phyloP scores from a whole-genome alignment of 2,888 invertebrate genomes.

The Hirtodrosophila duncani region DNA sequence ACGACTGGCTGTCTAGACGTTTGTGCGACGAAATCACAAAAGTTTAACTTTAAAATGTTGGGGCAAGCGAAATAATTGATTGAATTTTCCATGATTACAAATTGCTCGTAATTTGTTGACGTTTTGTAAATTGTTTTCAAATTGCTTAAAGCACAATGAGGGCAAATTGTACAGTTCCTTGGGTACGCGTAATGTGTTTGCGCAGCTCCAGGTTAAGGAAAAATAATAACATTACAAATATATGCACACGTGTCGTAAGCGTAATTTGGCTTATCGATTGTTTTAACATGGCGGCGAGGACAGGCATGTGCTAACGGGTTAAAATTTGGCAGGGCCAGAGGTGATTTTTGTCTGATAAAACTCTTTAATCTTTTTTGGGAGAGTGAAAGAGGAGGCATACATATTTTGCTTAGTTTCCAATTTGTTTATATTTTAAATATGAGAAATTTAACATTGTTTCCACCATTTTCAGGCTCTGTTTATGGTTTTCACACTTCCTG shows the following conservation, averaged over 20 bases:
- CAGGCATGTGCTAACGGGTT: too few relatives aligned
- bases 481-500: neutral
- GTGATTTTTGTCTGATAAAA: constrained; percentile 10
- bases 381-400: too few relatives aligned
- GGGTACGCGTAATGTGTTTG: constrained; percentile 1
- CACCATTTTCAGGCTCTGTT: too few relatives aligned
- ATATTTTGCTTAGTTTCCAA: too few relatives aligned
- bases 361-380: too few relatives aligned
- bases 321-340: neutral
- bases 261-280: constrained; percentile 39
- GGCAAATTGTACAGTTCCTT: constrained; percentile 36
- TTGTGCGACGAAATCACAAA: too few relatives aligned
- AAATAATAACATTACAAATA: constrained; percentile 13
- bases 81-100: constrained; percentile 19
- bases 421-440: too few relatives aligned
- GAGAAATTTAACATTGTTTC: too few relatives aligned
- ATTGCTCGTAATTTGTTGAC: constrained; percentile 58
- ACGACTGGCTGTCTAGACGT: too few relatives aligned
- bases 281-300: neutral
- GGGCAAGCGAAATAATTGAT: constrained; percentile 27
- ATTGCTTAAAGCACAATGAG: constrained; percentile 32
- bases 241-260: constrained; percentile 36
- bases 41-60: neutral
- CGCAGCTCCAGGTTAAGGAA: constrained; percentile 9
- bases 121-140: constrained; percentile 50